A percentile compares a stretch with the other conserved stretches of the same genome.
Conservation (phyloP, 2,113 vertebrate genomes). For the Phalacrocorax aristotelis region DNA sequence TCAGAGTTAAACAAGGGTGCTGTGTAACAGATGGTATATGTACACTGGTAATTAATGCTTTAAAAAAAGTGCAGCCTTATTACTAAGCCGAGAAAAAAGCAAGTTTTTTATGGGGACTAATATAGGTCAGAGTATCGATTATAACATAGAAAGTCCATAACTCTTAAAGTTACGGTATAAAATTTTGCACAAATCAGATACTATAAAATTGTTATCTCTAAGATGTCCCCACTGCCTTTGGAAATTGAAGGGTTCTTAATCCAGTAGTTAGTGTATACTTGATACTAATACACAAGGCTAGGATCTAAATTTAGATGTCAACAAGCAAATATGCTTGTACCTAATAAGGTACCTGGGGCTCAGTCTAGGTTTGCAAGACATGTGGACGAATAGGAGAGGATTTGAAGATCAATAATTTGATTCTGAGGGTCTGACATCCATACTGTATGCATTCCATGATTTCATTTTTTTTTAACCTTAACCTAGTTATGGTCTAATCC, state of each 20-base stretch:
- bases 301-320: background rate
- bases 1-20: background rate
- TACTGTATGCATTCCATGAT: background rate
- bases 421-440: background rate
- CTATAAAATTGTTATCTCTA: background rate
- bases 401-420: background rate
- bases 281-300: background rate
- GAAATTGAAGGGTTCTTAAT: background rate
- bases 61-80: background rate
- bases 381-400: background rate
- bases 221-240: background rate
- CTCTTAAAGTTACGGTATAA: background rate
- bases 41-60: background rate
- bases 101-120: background rate
- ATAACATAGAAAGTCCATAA: background rate
- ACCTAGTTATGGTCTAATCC: background rate
- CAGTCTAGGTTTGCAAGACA: background rate
- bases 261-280: background rate
- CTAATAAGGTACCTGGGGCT: background rate
- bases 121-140: background rate
- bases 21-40: background rate
- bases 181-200: background rate
- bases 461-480: background rate
- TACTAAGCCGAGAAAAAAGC: background rate
- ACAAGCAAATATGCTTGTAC: background rate